Percentiles rank a stretch among this genome's conserved stretches.
These are phyloP conservation scores for Rhysida immarginata DNA, from an alignment of 1,140 invertebrate genomes.

Conservation along the genomic window DNA sequence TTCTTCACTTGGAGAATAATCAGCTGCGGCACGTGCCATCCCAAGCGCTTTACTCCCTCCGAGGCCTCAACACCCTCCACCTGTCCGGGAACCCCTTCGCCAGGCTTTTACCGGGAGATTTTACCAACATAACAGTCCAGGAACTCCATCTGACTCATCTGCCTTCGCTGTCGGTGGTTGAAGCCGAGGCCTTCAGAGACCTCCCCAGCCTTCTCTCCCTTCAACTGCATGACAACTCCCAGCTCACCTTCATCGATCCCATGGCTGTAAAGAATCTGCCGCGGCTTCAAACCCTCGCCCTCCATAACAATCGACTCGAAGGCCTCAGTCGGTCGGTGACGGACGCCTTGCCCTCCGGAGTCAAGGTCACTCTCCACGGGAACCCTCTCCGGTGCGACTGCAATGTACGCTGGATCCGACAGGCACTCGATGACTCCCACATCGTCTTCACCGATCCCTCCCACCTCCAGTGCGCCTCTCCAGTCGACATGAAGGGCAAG, in stretches of 20 bases:
- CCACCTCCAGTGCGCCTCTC: constrained; percentile 26
- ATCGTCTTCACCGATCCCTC: constrained; percentile 22
- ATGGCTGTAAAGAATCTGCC: constrained; percentile 27
- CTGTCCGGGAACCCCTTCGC: constrained; percentile 20
- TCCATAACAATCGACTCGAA: constrained; percentile 26
- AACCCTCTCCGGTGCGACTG: constrained; percentile 36
- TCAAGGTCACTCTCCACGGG: constrained; percentile 27
- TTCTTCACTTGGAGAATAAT: constrained; percentile 15
- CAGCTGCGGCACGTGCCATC: constrained; percentile 16
- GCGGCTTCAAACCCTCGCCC: constrained; percentile 23
- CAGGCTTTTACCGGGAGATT: constrained; percentile 24
- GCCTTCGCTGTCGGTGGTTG: constrained; percentile 27
- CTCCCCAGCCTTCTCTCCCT: constrained; percentile 25
- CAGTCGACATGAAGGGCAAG: constrained; percentile 18
- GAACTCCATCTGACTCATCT: constrained; percentile 27
- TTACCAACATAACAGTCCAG: constrained; percentile 23
- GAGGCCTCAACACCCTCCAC: constrained; percentile 14
- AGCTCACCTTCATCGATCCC: constrained; percentile 30
- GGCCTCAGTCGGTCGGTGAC: constrained; percentile 24
- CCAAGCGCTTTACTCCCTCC: constrained; percentile 9
- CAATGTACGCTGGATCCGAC: constrained; percentile 31
- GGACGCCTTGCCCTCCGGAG: constrained; percentile 19
- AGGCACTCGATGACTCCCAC: constrained; percentile 14
- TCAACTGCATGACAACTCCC: constrained; percentile 28
- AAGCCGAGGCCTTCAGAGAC: constrained; percentile 29